A percentile compares a stretch with the other conserved stretches of the same genome.
phyloP scores from a whole-genome alignment of 2,113 vertebrate genomes.

The rat (Rattus norvegicus) region GRCr8 NC_086039.1:115539501-115540000 shows the following conservation, averaged over 20 bases:
- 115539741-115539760: conserved; percentile 11
- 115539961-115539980: conserved; percentile 29
- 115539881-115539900: conserved; percentile 1
- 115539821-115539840: conserved; percentile 6
- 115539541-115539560: conserved; percentile 34
- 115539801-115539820: background rate
- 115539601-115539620: background rate
- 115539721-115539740: conserved; percentile 46
- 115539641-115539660: conserved; percentile 59
- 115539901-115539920: conserved; percentile 18
- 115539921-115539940: background rate
- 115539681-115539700: conserved; percentile 57
- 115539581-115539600: conserved; percentile 34
- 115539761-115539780: conserved; percentile 42
- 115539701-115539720: background rate
- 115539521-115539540: background rate
- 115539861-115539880: background rate
- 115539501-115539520: background rate
- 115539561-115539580: conserved; percentile 6
- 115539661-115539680: conserved; percentile 36
- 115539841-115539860: conserved; percentile 53
- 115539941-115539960: conserved; percentile 7
- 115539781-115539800: conserved; percentile 51
- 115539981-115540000: background rate
- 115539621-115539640: background rate